Evolutionary conservation across 2,888 invertebrate genomes (phyloP), one percentile per base, ranked within the genome.

Genomic region (Auanema freiburgensis): DNA sequence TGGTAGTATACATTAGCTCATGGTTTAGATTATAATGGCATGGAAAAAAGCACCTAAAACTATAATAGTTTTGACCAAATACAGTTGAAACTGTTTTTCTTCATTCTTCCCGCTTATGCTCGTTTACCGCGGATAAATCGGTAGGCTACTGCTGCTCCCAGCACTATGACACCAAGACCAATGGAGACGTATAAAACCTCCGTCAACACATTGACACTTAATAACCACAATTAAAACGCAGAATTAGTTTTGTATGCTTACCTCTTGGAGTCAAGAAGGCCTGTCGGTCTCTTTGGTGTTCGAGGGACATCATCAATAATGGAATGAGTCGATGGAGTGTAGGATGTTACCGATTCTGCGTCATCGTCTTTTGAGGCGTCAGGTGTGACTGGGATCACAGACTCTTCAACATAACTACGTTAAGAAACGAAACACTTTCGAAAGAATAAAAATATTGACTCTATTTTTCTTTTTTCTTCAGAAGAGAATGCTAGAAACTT

Each of bases 221-320:
- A 33, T 5, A 5, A 8, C 3, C 4, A 33, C 33, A 8, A 33
- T 33, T 33, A 33, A 33, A 8, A 33, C 3, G 33, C 3, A 33
- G 8, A 33, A 33, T 5, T 3, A 33, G 8, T 33, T 5, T 33
- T 33, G 33, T 33, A 33, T 33, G 33, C 74, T 57, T 10, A 74
- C 75, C 67, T 75, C 56, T 68, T 63, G 3, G 75, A 72, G 55
- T 75, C 75, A 24, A 75, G 54, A 18, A 73, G 25, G 52, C 71
- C 69, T 11, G 64, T 10, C 23, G 73, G 71, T 50, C 71, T 73
- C 24, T 68, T 58, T 3, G 76, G 76, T 11, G 76, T 76, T 46
- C 66, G 57, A 23, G 76, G 76, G 12, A 76, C 69, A 57, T 76
- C 76, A 54, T 76, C 76, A n/a, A 71, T 65, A 43, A 71, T 63